phyloP scores from a whole-genome alignment of 64 coral and sea anemone genomes.

The Actinia equina region DNA sequence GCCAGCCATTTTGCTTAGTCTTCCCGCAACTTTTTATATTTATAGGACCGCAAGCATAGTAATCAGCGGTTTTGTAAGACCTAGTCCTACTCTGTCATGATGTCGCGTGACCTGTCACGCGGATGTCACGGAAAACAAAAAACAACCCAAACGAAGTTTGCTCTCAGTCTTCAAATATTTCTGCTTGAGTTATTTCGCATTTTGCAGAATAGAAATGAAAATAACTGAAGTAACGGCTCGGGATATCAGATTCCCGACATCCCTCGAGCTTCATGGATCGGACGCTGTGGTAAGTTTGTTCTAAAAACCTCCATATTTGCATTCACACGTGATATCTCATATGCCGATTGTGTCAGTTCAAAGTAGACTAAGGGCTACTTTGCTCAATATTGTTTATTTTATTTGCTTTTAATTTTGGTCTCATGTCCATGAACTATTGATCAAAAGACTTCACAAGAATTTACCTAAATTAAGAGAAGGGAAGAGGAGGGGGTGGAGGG shows the following conservation, averaged over 20 bases:
- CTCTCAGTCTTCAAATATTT: neutral
- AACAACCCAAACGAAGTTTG: too few relatives aligned
- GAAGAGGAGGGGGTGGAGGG: too few relatives aligned
- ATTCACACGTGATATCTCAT: too few relatives aligned
- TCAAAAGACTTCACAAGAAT: too few relatives aligned
- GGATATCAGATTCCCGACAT: constrained; percentile 93
- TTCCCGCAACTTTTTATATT: constrained; percentile 36
- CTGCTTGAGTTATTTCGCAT: neutral
- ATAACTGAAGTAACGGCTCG: constrained; percentile 68
- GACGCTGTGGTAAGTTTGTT: constrained; percentile 81
- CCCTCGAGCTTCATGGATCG: constrained; percentile 77
- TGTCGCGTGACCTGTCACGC: neutral
- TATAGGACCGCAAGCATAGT: neutral
- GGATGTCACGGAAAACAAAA: neutral
- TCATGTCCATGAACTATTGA: too few relatives aligned
- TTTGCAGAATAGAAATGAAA: constrained; percentile 18
- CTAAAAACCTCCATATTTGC: neutral
- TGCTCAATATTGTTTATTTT: too few relatives aligned
- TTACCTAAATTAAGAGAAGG: too few relatives aligned
- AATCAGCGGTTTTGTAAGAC: neutral
- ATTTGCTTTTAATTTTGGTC: too few relatives aligned
- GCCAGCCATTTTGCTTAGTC: neutral
- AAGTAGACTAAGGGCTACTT: too few relatives aligned
- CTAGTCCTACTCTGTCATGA: neutral
- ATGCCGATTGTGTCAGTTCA: too few relatives aligned